phyloP scores from a whole-genome alignment of 2,113 vertebrate genomes.

The Cyanoramphus novaezelandiae region DNA sequence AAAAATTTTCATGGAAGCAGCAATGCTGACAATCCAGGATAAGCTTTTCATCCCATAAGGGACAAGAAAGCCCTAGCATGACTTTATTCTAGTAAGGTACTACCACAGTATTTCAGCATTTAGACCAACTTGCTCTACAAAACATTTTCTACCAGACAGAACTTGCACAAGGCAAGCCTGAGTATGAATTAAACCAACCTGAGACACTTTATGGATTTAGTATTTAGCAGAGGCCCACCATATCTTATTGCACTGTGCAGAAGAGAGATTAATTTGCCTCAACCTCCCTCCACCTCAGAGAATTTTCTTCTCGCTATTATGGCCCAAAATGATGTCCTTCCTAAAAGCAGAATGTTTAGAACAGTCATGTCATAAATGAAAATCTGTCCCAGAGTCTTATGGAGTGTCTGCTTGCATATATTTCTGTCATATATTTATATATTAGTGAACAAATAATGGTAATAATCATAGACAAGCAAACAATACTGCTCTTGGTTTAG shows the following conservation, averaged over 20 bases:
- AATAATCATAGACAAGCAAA: neutral
- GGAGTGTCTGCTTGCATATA: neutral
- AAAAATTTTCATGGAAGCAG: neutral
- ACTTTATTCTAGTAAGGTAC: neutral
- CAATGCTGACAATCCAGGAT: neutral
- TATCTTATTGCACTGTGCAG: neutral
- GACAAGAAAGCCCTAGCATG: neutral
- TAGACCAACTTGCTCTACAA: neutral
- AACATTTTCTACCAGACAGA: neutral
- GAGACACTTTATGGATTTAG: neutral
- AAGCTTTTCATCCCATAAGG: neutral
- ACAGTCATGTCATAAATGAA: neutral
- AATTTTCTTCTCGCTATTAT: neutral
- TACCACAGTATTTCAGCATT: neutral
- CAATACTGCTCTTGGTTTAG: neutral
- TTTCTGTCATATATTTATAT: neutral
- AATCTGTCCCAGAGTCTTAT: neutral
- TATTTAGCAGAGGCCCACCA: neutral
- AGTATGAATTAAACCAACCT: neutral
- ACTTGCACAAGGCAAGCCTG: neutral
- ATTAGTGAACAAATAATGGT: neutral
- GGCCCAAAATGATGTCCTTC: neutral
- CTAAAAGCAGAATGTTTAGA: neutral
- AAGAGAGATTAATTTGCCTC: neutral
- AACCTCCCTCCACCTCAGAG: accelerated